Evolutionary conservation across 2,888 invertebrate genomes (phyloP), one percentile per base, ranked within the genome.

Genomic region (Tillus elongatus): DNA sequence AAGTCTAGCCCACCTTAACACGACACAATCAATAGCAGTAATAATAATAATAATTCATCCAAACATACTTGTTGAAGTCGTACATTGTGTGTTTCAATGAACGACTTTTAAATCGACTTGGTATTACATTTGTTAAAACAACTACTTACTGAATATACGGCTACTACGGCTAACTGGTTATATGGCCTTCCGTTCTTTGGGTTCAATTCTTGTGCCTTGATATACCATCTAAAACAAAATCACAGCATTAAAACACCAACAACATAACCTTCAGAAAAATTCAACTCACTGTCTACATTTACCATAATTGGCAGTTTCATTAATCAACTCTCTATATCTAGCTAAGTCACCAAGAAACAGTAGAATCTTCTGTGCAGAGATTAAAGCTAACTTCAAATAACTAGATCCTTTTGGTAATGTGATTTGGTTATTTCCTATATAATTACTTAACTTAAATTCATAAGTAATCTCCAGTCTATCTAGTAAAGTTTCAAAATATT

Each of bases 131-230:
- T n/a, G n/a, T n/a, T 16, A n/a, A 15, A 39, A 15, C 26, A 32
- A 39, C 44, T 47, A 75, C 77, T 73, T 67, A 84, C 83, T 37
- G 80, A 77, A 61, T 79, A 82, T 50, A 86, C 77, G 2, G 95
- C 88, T 56, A 96, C 69, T 50, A 96, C 76, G 13, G 93, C 96
- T 50, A 97, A 68, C 63, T 96, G 95, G 65, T 95, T 90, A 61
- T 95, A 96, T 1, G 95, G 91, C 47, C 88, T 76, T 34, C 95
- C 95, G 69, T 93, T 93, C 64, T 90, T 88, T 4, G 96, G 92
- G 67, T 92, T 88, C 28, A 95, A 78, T 64, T 86, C 85, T 60
- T 91, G 88, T 8, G 96, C 92, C 68, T 89, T 90, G 42, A 88
- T 77, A 61, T 97, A 97, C 81, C 86, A 93, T 55, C 83, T 63